Percentiles rank a stretch among this genome's conserved stretches.
These are phyloP conservation scores for Amblyopsis hoosieri DNA, from an alignment of 2,797 vertebrate genomes.

Conservation along the genomic window DNA sequence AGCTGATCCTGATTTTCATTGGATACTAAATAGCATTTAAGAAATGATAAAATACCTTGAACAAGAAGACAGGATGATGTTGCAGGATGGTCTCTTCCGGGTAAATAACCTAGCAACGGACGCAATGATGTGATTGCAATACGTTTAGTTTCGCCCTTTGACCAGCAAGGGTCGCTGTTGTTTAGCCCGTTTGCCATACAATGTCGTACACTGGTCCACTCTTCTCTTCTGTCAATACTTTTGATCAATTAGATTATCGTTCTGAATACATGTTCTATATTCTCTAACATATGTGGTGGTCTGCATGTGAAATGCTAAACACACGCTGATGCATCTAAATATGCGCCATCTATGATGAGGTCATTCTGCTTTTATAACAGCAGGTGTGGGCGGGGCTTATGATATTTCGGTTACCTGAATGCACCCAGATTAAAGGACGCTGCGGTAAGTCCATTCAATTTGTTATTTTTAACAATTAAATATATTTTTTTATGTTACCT, in stretches of 20 bases:
- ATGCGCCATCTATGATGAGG: no score
- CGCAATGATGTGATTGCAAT: constrained; percentile 52
- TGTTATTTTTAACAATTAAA: neutral
- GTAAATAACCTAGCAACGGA: constrained; percentile 77
- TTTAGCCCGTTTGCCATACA: neutral
- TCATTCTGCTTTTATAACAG: neutral
- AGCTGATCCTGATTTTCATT: constrained; percentile 6
- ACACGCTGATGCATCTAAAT: no score
- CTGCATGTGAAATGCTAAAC: no score
- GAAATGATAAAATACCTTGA: neutral
- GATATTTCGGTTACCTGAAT: constrained; percentile 69
- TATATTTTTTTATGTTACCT: constrained; percentile 14
- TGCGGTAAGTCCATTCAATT: constrained; percentile 78
- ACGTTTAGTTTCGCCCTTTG: accelerated
- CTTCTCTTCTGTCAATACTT: no score
- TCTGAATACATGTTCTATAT: no score
- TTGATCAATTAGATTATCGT: no score
- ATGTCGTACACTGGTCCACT: no score
- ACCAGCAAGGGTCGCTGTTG: constrained; percentile 37
- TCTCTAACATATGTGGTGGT: no score
- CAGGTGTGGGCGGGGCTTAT: constrained; percentile 70
- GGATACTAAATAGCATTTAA: neutral
- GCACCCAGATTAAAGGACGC: constrained; percentile 81
- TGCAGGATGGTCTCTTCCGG: constrained; percentile 50
- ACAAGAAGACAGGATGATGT: constrained; percentile 17